These are phyloP conservation scores for Melikaiella ostensackeni DNA, from an alignment of 2,888 invertebrate genomes.

Conservation along the genomic window DNA sequence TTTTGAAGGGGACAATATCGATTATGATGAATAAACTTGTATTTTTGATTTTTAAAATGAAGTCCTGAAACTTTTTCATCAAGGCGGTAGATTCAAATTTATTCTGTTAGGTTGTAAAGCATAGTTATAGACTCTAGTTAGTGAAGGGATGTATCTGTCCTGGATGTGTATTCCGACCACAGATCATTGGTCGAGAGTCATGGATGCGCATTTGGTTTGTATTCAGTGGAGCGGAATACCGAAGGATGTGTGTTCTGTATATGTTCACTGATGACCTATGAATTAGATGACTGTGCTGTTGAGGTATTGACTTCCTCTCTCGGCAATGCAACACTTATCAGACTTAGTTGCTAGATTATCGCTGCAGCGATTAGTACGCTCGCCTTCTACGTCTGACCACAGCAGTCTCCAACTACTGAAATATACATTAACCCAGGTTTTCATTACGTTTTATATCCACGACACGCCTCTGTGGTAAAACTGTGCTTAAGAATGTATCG, in stretches of 20 bases:
- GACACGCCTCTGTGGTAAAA: neutral
- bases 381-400: conserved; percentile 5
- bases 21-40: too few relatives aligned
- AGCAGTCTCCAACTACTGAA: conserved; percentile 8
- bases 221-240: conserved; percentile 27
- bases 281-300: conserved; percentile 4
- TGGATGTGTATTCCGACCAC: neutral
- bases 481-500: too few relatives aligned
- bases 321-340: conserved; percentile 6
- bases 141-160: neutral
- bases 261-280: neutral
- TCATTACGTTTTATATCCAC: neutral
- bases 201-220: neutral
- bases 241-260: conserved; percentile 8
- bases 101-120: neutral
- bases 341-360: conserved; percentile 24
- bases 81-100: neutral
- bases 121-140: neutral
- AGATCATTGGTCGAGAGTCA: conserved; percentile 12
- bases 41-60: too few relatives aligned
- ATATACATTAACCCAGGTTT: neutral
- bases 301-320: neutral
- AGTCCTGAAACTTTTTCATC: too few relatives aligned
- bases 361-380: conserved; percentile 1
- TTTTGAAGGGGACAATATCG: too few relatives aligned